Evolutionary conservation across 2,113 vertebrate genomes (phyloP), one percentile per base, ranked within the genome.

Genomic region (Tinamus guttatus): DNA sequence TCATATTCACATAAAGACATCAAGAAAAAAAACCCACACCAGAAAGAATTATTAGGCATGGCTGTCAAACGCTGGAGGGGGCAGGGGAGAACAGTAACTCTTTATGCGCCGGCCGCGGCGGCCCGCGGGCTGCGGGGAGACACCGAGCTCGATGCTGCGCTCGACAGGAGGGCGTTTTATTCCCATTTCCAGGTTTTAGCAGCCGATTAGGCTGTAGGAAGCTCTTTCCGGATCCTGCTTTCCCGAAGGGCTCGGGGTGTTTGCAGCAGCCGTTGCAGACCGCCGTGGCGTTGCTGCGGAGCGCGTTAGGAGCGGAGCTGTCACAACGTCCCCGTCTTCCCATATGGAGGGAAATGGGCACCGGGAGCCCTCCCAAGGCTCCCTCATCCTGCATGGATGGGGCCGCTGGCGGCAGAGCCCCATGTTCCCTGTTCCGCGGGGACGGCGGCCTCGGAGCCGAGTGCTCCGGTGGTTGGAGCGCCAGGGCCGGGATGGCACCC

Each of bases 21-120:
- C 99, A 99, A 99, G 98, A 98, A 98, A 98, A 98, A 97, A 98
- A 98, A 98, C 98, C 97, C 94, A 97, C 98, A 97, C 98, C 98
- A 98, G 99, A 99, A 99, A 99, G 99, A 99, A 99, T 99, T 99
- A 99, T 99, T 99, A 98, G 99, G 98, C 99, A 99, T 98, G 99
- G 99, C 98, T 99, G 99, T 99, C 99, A 99, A 97, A 97, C 95
- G 98, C 98, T 99, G 98, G 58, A 74, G 81, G 58, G 71, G 51
- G 40, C 17, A 10, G 94, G 91, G 94, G 95, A 88, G 70, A 80
- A 75, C 95, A 80, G 94, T 98, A 98, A 98, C 97, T 95, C 97
- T 98, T 97, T 95, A 69, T 67, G 77, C 73, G 94, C 97, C 94
- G 96, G 95, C 91, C 87, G 19, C 47, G 47, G 47, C 19, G 8